phyloP scores from a whole-genome alignment of 2,113 vertebrate genomes.

The human (Homo sapiens) region DNA sequence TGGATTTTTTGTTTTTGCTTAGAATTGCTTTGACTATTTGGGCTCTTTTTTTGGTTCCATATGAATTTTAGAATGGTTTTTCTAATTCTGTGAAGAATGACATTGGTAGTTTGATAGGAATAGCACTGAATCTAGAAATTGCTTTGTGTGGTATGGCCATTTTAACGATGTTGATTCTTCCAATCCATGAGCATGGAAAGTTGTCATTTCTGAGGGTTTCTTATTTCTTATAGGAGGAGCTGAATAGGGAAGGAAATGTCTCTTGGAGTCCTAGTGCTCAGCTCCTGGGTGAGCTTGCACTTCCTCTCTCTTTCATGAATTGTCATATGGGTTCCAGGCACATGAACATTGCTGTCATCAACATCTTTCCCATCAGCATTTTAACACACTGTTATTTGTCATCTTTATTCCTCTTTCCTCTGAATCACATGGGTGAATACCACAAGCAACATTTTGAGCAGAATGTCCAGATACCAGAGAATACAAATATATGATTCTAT shows the following conservation, averaged over 20 bases:
- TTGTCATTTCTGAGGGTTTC: not conserved
- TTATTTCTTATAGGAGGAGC: not conserved
- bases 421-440: not conserved
- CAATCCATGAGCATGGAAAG: too few species aligned
- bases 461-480: not conserved
- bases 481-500: not conserved
- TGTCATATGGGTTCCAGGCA: not conserved
- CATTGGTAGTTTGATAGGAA: too few species aligned
- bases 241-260: not conserved
- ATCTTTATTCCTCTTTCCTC: not conserved
- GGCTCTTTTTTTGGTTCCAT: too few species aligned
- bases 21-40: too few species aligned
- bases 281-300: not conserved
- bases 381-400: not conserved
- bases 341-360: too few species aligned
- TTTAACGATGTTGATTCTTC: too few species aligned
- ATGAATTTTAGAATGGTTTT: too few species aligned
- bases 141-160: too few species aligned
- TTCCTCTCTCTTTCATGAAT: not conserved
- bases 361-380: not conserved
- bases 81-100: too few species aligned
- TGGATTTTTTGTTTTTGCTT: too few species aligned
- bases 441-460: constrained; percentile 25
- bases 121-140: too few species aligned
- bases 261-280: not conserved